Evolutionary conservation across 2,888 invertebrate genomes (phyloP).

Genomic region (Bugula neritina): DNA sequence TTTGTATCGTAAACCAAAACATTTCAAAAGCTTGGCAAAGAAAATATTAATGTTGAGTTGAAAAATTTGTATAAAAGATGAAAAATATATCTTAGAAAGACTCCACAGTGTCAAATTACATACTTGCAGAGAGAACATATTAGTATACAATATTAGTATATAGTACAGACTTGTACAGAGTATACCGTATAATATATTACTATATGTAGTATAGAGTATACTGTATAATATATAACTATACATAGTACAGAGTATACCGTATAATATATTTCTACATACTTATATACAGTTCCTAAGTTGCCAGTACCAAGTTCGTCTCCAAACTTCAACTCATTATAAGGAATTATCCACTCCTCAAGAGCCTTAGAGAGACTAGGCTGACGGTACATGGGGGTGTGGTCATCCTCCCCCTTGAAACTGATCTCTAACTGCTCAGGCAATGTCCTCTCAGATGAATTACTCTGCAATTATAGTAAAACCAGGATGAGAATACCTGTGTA

Average conservation of each 20-base stretch:
- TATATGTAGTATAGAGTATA: too few species aligned
- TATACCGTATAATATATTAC: too few species aligned
- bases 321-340: constrained; percentile 84
- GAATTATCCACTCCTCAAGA: constrained; percentile 85
- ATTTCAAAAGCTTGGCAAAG: too few species aligned
- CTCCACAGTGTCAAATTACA: too few species aligned
- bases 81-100: too few species aligned
- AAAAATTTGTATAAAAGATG: too few species aligned
- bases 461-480: constrained; percentile 37
- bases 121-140: too few species aligned
- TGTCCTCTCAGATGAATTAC: constrained; percentile 65
- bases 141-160: neutral
- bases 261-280: constrained; percentile 47
- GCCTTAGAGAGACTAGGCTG: constrained; percentile 31
- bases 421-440: constrained; percentile 70
- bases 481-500: neutral
- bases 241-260: too few species aligned
- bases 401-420: constrained; percentile 60
- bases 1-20: too few species aligned
- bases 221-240: too few species aligned
- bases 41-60: too few species aligned
- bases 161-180: neutral
- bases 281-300: constrained; percentile 85
- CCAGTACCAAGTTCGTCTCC: constrained; percentile 84
- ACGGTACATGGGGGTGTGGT: neutral